Evolutionary conservation across 2,888 invertebrate genomes (phyloP).

Genomic region (Drosophila borborema): DNA sequence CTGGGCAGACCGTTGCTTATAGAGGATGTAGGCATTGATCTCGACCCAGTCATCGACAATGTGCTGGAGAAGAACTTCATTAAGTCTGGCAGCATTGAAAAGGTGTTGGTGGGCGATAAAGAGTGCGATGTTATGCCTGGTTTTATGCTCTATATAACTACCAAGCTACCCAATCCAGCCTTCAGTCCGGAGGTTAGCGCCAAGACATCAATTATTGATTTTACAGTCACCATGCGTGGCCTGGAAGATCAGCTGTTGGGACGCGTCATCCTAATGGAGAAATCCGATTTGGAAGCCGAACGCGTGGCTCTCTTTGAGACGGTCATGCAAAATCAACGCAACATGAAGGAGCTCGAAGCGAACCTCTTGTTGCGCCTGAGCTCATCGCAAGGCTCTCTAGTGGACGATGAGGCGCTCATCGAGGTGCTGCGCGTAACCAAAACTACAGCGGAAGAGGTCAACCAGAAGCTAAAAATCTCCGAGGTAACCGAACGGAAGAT

Average conservation of each 20-base stretch:
- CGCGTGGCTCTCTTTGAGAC: conserved; percentile 96
- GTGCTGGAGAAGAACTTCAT: conserved; percentile 99
- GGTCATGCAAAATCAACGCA: conserved; percentile 97
- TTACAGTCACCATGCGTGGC: conserved; percentile 98
- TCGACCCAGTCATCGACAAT: conserved; percentile 98
- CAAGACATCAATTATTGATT: conserved; percentile 98
- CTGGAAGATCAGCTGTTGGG: conserved; percentile 97
- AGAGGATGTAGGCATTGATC: conserved; percentile 97
- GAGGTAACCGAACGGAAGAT: conserved; percentile 98
- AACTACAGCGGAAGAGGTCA: conserved; percentile 96
- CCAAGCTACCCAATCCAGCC: conserved; percentile 97
- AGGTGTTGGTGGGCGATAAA: conserved; percentile 97
- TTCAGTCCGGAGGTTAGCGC: conserved; percentile 99
- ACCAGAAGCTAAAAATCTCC: conserved; percentile 95
- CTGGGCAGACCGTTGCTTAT: conserved; percentile 95
- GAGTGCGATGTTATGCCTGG: conserved; percentile 98
- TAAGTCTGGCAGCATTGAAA: conserved; percentile 97
- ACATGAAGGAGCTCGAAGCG: conserved; percentile 97
- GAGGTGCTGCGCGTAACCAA: conserved; percentile 94
- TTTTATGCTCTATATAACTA: conserved; percentile 97
- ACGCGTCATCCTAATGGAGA: conserved; percentile 97
- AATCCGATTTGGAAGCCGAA: conserved; percentile 97
- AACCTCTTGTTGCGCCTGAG: conserved; percentile 96
- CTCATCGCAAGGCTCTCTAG: conserved; percentile 96
- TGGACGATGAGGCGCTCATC: conserved; percentile 98